These are phyloP conservation scores for Papilio helenus DNA, from an alignment of 1,140 invertebrate genomes.

Conservation along the genomic window DNA sequence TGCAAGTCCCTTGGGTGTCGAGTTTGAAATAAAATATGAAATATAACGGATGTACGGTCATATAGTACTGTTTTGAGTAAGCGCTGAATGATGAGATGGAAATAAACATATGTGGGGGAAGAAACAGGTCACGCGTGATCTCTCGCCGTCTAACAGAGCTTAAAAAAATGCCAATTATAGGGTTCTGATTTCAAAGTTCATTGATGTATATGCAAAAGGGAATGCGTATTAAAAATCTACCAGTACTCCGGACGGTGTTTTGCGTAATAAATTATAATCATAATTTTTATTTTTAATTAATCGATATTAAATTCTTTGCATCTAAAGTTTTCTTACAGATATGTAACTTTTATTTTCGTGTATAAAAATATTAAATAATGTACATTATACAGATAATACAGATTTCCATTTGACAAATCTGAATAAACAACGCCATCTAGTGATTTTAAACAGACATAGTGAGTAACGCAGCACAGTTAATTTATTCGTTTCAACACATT, in stretches of 20 bases:
- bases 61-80: constrained; percentile 13
- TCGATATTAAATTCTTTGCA: neutral
- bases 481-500: no score
- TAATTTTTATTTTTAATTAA: neutral
- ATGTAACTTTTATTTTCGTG: no score
- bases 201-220: neutral
- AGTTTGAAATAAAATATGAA: constrained; percentile 34
- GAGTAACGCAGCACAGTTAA: neutral
- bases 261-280: neutral
- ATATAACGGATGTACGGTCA: neutral
- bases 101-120: constrained; percentile 24
- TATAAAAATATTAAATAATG: no score
- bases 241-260: neutral
- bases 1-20: neutral
- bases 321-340: neutral
- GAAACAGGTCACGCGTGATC: constrained; percentile 29
- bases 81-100: constrained; percentile 20
- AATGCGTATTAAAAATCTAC: neutral
- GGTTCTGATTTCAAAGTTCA: constrained; percentile 13
- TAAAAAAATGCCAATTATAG: constrained; percentile 26
- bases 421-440: neutral
- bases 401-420: neutral
- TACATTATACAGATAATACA: no score
- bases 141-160: constrained; percentile 12
- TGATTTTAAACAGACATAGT: neutral